These are phyloP conservation scores for Dryococelus australis DNA, from an alignment of 2,888 invertebrate genomes.

Conservation along the genomic window DNA sequence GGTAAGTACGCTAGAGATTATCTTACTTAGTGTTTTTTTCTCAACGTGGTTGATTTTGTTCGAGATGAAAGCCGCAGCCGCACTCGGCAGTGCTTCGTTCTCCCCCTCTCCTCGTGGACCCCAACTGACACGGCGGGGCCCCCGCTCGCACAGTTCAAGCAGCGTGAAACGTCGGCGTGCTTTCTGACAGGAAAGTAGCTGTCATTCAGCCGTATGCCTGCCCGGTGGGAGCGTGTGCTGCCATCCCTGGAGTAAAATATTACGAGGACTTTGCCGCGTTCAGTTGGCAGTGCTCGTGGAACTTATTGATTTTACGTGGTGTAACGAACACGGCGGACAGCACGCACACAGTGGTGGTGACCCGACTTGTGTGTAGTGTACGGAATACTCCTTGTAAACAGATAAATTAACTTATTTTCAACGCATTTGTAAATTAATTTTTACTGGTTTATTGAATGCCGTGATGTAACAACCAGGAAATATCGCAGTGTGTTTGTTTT, in stretches of 20 bases:
- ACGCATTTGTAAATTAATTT: too few species aligned
- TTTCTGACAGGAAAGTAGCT: not conserved
- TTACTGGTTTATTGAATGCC: too few species aligned
- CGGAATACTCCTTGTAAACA: too few species aligned
- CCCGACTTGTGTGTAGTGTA: not conserved
- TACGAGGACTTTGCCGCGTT: constrained; percentile 2
- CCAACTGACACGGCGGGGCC: not conserved
- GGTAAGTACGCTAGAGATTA: not conserved
- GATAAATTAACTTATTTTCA: too few species aligned
- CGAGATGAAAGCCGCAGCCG: not conserved
- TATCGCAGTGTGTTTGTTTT: too few species aligned
- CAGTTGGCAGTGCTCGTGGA: constrained; percentile 29
- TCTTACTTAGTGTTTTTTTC: not conserved
- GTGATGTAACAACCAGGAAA: too few species aligned
- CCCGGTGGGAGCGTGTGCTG: not conserved
- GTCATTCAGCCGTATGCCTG: not conserved
- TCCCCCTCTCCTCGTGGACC: not conserved
- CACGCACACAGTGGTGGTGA: not conserved
- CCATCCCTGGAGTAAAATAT: not conserved
- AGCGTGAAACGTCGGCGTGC: not conserved
- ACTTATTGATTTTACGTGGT: constrained; percentile 43
- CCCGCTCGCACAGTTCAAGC: not conserved
- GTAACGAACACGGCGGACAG: constrained; percentile 36
- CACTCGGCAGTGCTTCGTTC: not conserved
- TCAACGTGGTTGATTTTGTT: not conserved